phyloP scores from a whole-genome alignment of 2,888 invertebrate genomes.

The Eristalinus aeneus region DNA sequence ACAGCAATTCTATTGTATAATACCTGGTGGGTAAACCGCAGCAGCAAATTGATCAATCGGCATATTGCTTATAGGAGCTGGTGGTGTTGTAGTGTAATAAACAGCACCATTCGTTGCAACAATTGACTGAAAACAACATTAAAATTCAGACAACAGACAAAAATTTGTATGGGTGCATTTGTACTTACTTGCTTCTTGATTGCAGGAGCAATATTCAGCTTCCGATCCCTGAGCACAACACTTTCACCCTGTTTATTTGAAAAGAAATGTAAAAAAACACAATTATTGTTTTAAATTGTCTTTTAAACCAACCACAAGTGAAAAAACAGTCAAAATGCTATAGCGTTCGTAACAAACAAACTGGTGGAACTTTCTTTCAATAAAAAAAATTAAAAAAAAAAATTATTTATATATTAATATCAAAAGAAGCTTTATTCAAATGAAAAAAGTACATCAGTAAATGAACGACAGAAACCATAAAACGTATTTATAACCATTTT shows the following conservation, averaged over 20 bases:
- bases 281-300: conserved; percentile 63
- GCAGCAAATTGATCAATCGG: conserved; percentile 81
- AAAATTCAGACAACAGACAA: background rate
- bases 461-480: conserved; percentile 59
- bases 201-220: conserved; percentile 92
- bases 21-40: conserved; percentile 81
- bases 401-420: conserved; percentile 37
- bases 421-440: conserved; percentile 66
- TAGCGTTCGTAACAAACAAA: conserved; percentile 72
- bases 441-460: conserved; percentile 57
- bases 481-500: conserved; percentile 65
- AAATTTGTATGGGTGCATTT: background rate
- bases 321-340: conserved; percentile 73
- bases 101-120: conserved; percentile 81
- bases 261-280: conserved; percentile 69
- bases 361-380: conserved; percentile 68
- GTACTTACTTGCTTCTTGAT: conserved; percentile 88
- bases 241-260: conserved; percentile 84
- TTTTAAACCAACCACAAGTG: conserved; percentile 61
- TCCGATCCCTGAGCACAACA: conserved; percentile 89
- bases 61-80: conserved; percentile 81
- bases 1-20: conserved; percentile 53
- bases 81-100: conserved; percentile 81
- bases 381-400: conserved; percentile 42
- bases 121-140: conserved; percentile 77